Evolutionary conservation across 2,888 invertebrate genomes (phyloP).

Genomic region (Synanthedon formicaeformis): DNA sequence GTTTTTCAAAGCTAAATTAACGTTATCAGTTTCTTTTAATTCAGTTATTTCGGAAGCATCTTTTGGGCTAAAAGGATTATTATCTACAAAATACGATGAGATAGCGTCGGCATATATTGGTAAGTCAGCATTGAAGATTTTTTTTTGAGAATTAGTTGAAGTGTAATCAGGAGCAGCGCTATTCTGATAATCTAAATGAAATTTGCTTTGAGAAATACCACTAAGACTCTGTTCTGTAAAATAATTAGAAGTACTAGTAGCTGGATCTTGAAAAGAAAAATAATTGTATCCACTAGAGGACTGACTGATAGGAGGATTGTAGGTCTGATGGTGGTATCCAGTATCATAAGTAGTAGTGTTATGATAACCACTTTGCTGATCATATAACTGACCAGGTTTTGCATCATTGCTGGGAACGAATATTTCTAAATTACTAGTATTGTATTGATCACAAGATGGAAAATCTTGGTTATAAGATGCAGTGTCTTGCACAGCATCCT

Average conservation of each 20-base stretch:
- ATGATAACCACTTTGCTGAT: conserved; percentile 4
- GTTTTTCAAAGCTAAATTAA: too few relatives aligned
- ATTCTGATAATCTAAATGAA: too few relatives aligned
- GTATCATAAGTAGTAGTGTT: conserved; percentile 7
- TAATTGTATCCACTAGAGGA: background rate
- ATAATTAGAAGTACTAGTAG: conserved; percentile 12
- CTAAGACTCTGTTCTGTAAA: conserved; percentile 1
- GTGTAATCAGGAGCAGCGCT: too few relatives aligned
- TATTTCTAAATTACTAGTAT: conserved; percentile 31
- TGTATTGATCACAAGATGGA: conserved; percentile 10
- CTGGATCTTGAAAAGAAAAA: conserved; percentile 3
- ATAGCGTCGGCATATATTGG: too few relatives aligned
- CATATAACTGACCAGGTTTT: conserved; percentile 7
- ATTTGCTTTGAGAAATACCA: too few relatives aligned
- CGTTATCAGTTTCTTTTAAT: too few relatives aligned
- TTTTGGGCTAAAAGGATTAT: too few relatives aligned
- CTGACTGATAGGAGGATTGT: background rate
- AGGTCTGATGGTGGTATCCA: conserved; percentile 6
- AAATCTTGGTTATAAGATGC: conserved; percentile 12
- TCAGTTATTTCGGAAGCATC: too few relatives aligned
- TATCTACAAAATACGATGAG: too few relatives aligned
- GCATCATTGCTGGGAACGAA: conserved; percentile 25
- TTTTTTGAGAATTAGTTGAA: too few relatives aligned
- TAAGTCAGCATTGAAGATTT: too few relatives aligned
- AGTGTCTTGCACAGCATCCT: conserved; percentile 17